Percentiles rank a stretch among this genome's conserved stretches.
phyloP scores from a whole-genome alignment of 2,797 vertebrate genomes.

The Syncerus caffer region DNA sequence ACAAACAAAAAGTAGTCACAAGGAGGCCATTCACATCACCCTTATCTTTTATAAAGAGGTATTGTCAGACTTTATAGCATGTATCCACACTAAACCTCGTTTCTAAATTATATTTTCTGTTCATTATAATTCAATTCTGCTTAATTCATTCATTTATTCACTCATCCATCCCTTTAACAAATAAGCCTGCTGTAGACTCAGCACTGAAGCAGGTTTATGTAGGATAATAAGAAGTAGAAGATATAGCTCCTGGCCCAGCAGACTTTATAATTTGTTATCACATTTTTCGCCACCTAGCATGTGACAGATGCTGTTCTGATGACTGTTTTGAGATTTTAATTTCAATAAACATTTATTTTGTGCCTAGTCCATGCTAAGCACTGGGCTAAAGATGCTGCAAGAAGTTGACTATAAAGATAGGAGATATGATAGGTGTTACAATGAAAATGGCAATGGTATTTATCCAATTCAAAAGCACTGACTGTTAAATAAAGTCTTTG shows the following conservation, averaged over 20 bases:
- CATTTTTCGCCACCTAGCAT: background rate
- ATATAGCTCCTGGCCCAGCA: background rate
- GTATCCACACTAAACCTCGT: background rate
- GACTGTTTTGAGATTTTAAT: background rate
- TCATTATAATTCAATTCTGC: conserved; percentile 9
- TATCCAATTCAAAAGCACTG: background rate
- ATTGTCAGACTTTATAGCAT: background rate
- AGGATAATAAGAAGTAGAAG: conserved; percentile 39
- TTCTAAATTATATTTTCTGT: conserved; percentile 18
- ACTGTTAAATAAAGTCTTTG: background rate
- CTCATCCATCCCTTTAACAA: background rate
- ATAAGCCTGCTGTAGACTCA: background rate
- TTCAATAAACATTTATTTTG: conserved; percentile 1
- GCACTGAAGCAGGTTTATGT: background rate
- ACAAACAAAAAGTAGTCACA: background rate
- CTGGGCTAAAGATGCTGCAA: background rate
- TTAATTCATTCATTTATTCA: conserved; percentile 12
- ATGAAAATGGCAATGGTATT: background rate
- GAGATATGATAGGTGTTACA: background rate
- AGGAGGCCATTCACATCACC: background rate
- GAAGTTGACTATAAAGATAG: background rate
- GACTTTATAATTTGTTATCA: conserved; percentile 7
- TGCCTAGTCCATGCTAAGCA: background rate
- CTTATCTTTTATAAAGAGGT: background rate
- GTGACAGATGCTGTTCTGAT: conserved; percentile 19